These are phyloP conservation scores for Opisthocomus hoazin DNA, from an alignment of 2,113 vertebrate genomes.

Conservation along the genomic window DNA sequence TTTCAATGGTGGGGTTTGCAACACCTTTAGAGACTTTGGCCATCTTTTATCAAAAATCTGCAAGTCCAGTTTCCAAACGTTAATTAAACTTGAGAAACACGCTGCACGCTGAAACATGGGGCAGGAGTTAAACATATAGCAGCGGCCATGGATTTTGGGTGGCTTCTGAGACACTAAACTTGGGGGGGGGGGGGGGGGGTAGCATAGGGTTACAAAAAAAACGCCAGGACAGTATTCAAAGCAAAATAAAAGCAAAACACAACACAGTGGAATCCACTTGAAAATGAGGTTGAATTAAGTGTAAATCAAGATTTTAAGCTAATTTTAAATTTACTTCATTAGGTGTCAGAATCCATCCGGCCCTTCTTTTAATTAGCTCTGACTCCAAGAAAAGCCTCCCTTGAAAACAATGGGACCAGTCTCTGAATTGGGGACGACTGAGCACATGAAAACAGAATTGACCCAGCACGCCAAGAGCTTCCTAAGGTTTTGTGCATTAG, in stretches of 20 bases:
- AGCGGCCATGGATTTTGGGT: neutral
- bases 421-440: constrained; percentile 19
- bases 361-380: constrained; percentile 43
- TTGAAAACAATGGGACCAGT: constrained; percentile 51
- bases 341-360: neutral
- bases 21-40: neutral
- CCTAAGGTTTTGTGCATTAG: constrained; percentile 43
- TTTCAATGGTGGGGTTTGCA: neutral
- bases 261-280: neutral
- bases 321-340: neutral
- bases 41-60: neutral
- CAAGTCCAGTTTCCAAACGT: neutral
- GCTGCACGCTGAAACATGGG: fast-evolving
- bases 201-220: neutral
- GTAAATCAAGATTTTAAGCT: neutral
- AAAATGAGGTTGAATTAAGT: neutral
- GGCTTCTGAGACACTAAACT: neutral
- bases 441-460: constrained; percentile 57
- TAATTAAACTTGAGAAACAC: neutral
- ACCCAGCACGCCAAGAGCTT: constrained; percentile 32
- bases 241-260: neutral
- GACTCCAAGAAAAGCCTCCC: neutral
- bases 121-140: neutral
- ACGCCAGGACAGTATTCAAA: neutral
- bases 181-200: too few relatives aligned